These are phyloP conservation scores for Rhogogaster chlorosoma DNA, from an alignment of 2,888 invertebrate species.

Conservation along the genomic window DNA sequence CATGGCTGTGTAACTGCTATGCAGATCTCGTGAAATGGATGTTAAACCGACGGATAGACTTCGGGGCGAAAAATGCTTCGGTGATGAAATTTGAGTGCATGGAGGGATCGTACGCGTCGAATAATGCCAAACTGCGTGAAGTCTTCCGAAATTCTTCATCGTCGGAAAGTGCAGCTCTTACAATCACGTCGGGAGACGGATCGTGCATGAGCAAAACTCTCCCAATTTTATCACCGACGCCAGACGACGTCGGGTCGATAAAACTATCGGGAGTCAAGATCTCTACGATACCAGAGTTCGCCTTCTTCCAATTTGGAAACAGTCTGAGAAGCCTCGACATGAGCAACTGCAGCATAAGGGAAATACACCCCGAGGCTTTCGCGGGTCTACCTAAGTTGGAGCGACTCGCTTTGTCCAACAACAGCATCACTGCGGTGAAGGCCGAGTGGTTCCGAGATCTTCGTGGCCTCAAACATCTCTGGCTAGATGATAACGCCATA, in stretches of 20 bases:
- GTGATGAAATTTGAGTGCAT: slow-evolving; percentile 34
- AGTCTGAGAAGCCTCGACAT: slow-evolving; percentile 66
- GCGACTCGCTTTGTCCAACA: slow-evolving; percentile 63
- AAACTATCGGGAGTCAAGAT: slow-evolving; percentile 63
- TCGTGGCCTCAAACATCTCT: slow-evolving; percentile 61
- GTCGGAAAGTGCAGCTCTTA: background rate
- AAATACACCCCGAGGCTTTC: slow-evolving; percentile 66
- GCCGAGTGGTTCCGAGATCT: slow-evolving; percentile 67
- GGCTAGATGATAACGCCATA: slow-evolving; percentile 62
- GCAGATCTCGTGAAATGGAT: slow-evolving; percentile 57
- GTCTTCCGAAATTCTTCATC: background rate
- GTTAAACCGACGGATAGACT: background rate
- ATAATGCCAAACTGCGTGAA: background rate
- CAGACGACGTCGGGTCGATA: slow-evolving; percentile 66
- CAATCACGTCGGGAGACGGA: background rate
- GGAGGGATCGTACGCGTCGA: background rate
- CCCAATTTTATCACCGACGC: slow-evolving; percentile 60
- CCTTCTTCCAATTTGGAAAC: slow-evolving; percentile 70
- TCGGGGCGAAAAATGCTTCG: slow-evolving; percentile 14
- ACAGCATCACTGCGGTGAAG: slow-evolving; percentile 57
- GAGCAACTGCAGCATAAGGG: slow-evolving; percentile 60
- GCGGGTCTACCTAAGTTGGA: slow-evolving; percentile 68
- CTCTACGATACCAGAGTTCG: slow-evolving; percentile 60
- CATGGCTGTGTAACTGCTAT: slow-evolving; percentile 69
- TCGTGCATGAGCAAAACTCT: background rate